phyloP scores from a whole-genome alignment of 2,113 vertebrate genomes.

The Albula glossodonta region DNA sequence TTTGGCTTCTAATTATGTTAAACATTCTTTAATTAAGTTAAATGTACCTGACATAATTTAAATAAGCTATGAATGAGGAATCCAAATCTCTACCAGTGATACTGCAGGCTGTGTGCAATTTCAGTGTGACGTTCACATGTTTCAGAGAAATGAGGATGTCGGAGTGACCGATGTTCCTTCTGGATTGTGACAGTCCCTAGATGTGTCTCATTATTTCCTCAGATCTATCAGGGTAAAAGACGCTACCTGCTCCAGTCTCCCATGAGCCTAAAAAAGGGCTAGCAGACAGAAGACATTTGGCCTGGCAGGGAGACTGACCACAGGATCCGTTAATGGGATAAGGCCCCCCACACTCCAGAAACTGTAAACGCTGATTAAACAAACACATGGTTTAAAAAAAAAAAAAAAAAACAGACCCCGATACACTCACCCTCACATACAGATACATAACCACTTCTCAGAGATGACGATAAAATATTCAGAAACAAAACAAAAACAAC shows the following conservation, averaged over 20 bases:
- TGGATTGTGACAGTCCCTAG: not conserved
- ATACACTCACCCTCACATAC: too few relatives aligned
- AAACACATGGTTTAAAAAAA: too few relatives aligned
- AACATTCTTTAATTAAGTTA: not conserved
- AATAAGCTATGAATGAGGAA: not conserved
- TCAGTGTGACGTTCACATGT: not conserved
- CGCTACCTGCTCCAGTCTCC: too few relatives aligned
- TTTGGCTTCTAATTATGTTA: not conserved
- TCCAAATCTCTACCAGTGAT: not conserved
- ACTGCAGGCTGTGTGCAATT: not conserved
- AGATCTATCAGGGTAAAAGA: not conserved
- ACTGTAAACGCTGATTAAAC: not conserved
- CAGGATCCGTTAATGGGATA: not conserved
- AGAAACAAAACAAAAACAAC: not conserved
- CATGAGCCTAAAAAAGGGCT: too few relatives aligned
- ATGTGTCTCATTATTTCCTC: not conserved
- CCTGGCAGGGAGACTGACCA: not conserved
- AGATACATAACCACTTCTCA: not conserved
- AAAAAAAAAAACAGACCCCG: not conserved
- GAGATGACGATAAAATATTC: not conserved
- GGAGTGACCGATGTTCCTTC: not conserved
- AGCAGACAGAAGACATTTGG: too few relatives aligned
- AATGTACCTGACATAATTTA: not conserved
- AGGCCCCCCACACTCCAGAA: too few relatives aligned
- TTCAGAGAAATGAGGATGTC: not conserved